Percentiles rank a stretch among this genome's conserved stretches.
Conservation (phyloP, 2,113 vertebrate genomes). For the Turnix velox region DNA sequence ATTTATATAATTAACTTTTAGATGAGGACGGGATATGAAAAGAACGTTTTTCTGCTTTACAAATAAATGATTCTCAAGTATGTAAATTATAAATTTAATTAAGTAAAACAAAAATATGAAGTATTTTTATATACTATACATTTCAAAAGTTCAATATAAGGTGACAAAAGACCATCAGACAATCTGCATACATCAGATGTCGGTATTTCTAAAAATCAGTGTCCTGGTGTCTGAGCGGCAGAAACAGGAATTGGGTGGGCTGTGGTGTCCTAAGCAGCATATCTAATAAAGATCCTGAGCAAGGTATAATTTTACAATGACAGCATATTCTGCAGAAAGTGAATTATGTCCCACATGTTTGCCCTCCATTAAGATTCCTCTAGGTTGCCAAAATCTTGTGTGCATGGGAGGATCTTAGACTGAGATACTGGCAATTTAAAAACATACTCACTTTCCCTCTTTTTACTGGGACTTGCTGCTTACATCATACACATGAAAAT, state of each 20-base stretch:
- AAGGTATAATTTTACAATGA: background rate
- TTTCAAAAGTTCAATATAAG: background rate
- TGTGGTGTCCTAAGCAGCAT: background rate
- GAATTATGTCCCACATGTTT: background rate
- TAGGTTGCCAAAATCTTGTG: background rate
- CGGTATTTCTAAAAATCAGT: background rate
- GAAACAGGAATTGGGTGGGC: background rate
- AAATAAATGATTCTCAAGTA: background rate
- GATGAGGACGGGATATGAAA: background rate
- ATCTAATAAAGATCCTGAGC: rapidly evolving
- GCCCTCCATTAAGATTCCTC: background rate
- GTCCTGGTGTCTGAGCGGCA: rapidly evolving
- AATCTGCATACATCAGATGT: background rate
- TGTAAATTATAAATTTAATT: background rate
- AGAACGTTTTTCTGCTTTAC: background rate
- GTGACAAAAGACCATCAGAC: background rate
- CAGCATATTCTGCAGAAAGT: background rate
- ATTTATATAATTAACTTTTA: background rate
- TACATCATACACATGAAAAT: background rate
- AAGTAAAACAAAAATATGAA: background rate
- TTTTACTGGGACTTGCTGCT: background rate
- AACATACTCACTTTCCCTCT: background rate
- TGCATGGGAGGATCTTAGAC: background rate
- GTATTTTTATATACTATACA: background rate
- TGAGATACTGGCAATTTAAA: background rate